Conservation (phyloP, 1,140 invertebrate genomes). For the Zaprionus taronus region DNA sequence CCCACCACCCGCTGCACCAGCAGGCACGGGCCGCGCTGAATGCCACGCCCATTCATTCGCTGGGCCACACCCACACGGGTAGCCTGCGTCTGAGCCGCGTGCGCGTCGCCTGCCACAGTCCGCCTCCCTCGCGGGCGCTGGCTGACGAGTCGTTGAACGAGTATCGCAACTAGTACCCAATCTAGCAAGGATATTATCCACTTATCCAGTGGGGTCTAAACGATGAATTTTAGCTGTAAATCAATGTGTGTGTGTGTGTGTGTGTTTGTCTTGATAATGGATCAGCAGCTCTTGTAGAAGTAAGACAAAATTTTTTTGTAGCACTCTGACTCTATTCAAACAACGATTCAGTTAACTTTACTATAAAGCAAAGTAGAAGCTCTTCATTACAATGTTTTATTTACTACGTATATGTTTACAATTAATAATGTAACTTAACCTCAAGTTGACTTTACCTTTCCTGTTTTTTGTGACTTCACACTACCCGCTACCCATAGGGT, state of each 20-base stretch:
- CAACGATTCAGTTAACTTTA: not conserved
- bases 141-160: slow-evolving; percentile 50
- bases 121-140: slow-evolving; percentile 50
- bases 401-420: not conserved
- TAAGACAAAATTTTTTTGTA: slow-evolving; percentile 21
- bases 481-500: no score
- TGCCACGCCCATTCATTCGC: slow-evolving; percentile 19
- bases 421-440: not conserved
- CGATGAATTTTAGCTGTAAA: slow-evolving; percentile 19
- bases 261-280: slow-evolving; percentile 15
- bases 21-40: slow-evolving; percentile 39
- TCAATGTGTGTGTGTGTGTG: slow-evolving; percentile 14
- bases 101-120: slow-evolving; percentile 76
- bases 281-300: not conserved
- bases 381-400: not conserved
- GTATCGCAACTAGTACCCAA: slow-evolving; percentile 61
- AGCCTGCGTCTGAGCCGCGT: slow-evolving; percentile 61
- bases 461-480: slow-evolving; percentile 34
- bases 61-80: slow-evolving; percentile 44
- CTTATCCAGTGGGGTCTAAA: slow-evolving; percentile 25
- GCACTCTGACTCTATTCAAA: not conserved
- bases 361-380: not conserved
- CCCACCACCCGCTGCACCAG: slow-evolving; percentile 70
- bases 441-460: not conserved
- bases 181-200: slow-evolving; percentile 9